These are phyloP conservation scores for Drosophila tripunctata DNA, from an alignment of 2,888 invertebrate genomes.

Conservation along the genomic window DNA sequence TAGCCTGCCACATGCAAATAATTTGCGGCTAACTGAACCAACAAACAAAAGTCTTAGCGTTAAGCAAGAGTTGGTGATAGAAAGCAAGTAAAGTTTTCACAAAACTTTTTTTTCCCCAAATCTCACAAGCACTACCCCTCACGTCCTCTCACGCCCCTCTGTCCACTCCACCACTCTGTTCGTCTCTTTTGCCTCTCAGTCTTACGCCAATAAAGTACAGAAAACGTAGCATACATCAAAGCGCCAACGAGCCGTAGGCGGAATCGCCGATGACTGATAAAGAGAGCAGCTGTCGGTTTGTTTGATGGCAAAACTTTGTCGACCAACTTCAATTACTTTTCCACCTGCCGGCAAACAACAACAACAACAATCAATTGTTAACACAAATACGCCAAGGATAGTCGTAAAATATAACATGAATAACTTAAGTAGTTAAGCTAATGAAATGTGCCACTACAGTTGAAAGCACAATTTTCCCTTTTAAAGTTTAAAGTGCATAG, in stretches of 20 bases:
- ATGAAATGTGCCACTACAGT: neutral
- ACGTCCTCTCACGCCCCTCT: no score
- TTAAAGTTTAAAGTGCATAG: neutral
- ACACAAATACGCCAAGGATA: slow-evolving; percentile 14
- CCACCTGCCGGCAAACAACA: slow-evolving; percentile 61
- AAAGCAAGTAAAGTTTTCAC: slow-evolving; percentile 59
- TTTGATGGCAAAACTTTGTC: slow-evolving; percentile 66
- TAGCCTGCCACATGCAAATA: slow-evolving; percentile 58
- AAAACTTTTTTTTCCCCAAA: slow-evolving; percentile 53
- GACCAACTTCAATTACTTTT: slow-evolving; percentile 71
- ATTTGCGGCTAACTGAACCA: slow-evolving; percentile 62
- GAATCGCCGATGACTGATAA: slow-evolving; percentile 28
- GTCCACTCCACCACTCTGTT: neutral
- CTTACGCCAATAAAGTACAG: slow-evolving; percentile 7
- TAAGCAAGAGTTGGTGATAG: slow-evolving; percentile 29
- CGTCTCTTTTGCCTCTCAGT: no score
- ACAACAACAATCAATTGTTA: slow-evolving; percentile 27
- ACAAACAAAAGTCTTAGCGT: slow-evolving; percentile 52
- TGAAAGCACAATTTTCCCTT: neutral
- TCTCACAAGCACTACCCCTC: slow-evolving; percentile 15
- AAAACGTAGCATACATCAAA: slow-evolving; percentile 67
- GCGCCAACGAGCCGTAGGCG: slow-evolving; percentile 46
- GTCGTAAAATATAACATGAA: slow-evolving; percentile 1
- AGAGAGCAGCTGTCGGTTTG: slow-evolving; percentile 67
- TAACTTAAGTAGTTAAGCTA: neutral